These are phyloP conservation scores for Engraulis encrasicolus DNA, from an alignment of 2,113 vertebrate species.

Conservation along the genomic window DNA sequence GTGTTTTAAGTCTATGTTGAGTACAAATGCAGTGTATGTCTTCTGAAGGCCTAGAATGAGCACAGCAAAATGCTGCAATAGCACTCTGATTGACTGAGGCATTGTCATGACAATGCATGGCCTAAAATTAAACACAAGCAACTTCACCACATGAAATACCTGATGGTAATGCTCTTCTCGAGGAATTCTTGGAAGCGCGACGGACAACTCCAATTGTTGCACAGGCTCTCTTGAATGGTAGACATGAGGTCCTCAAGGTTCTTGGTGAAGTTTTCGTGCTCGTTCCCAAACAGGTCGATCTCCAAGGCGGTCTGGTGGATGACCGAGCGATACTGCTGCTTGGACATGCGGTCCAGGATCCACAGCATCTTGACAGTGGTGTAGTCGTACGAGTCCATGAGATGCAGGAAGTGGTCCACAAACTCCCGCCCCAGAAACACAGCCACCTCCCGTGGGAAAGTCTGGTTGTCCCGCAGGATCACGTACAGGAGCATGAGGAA, in stretches of 20 bases:
- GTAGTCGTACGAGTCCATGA: slow-evolving; percentile 90
- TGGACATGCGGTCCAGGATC: slow-evolving; percentile 92
- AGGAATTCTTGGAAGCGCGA: slow-evolving; percentile 79
- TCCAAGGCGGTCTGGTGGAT: slow-evolving; percentile 81
- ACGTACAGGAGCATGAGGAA: slow-evolving; percentile 90
- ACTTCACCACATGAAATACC: slow-evolving; percentile 65
- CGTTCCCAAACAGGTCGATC: slow-evolving; percentile 89
- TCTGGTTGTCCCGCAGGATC: slow-evolving; percentile 86
- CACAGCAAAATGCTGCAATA: no score
- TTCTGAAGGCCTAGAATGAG: no score
- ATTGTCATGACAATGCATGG: no score
- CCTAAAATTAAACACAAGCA: no score
- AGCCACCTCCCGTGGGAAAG: slow-evolving; percentile 81
- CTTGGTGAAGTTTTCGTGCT: slow-evolving; percentile 89
- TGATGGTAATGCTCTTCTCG: slow-evolving; percentile 81
- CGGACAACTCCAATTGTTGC: slow-evolving; percentile 81
- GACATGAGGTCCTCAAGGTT: slow-evolving; percentile 88
- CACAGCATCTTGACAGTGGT: slow-evolving; percentile 89
- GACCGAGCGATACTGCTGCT: slow-evolving; percentile 84
- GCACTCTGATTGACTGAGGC: no score
- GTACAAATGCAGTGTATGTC: no score
- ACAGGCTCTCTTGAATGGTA: slow-evolving; percentile 84
- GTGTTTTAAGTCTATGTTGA: no score
- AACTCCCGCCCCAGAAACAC: slow-evolving; percentile 85
- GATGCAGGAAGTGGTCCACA: slow-evolving; percentile 84